Percentiles rank a stretch among this genome's conserved stretches.
These are phyloP conservation scores for Struthio camelus DNA, from an alignment of 2,113 vertebrate genomes.

Conservation along the genomic window DNA sequence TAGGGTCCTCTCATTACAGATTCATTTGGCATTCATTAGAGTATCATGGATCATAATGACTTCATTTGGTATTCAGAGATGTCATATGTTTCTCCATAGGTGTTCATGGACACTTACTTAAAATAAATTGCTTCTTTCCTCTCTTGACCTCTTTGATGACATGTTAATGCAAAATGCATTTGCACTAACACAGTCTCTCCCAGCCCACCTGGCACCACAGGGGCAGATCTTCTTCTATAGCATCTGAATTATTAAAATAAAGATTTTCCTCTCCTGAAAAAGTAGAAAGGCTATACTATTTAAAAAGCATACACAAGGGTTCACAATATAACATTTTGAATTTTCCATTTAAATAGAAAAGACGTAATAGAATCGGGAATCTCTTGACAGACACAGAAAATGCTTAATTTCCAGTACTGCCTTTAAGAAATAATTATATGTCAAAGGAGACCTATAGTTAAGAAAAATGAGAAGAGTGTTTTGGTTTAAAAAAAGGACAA, in stretches of 20 bases:
- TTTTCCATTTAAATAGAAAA: neutral
- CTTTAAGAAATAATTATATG: neutral
- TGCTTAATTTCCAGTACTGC: neutral
- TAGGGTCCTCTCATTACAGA: neutral
- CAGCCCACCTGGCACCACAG: neutral
- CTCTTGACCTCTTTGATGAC: slow-evolving; percentile 24
- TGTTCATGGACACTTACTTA: slow-evolving; percentile 42
- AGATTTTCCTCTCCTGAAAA: neutral
- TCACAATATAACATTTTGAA: neutral
- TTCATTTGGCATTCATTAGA: slow-evolving; percentile 47
- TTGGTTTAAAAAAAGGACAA: neutral
- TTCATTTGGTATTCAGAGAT: slow-evolving; percentile 58
- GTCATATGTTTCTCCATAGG: slow-evolving; percentile 28
- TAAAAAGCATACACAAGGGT: neutral
- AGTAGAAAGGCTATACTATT: neutral
- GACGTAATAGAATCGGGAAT: no score
- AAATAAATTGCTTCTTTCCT: slow-evolving; percentile 45
- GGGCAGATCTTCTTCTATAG: neutral
- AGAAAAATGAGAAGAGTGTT: neutral
- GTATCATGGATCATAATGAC: slow-evolving; percentile 28
- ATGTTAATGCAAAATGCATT: slow-evolving; percentile 44
- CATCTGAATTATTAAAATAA: slow-evolving; percentile 14
- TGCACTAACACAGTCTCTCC: neutral
- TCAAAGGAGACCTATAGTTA: neutral
- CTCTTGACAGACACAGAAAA: neutral